A percentile compares a stretch with the other conserved stretches of the same genome.
These are phyloP conservation scores for Pollenia angustigena DNA, from an alignment of 2,888 invertebrate species.

Conservation along the genomic window DNA sequence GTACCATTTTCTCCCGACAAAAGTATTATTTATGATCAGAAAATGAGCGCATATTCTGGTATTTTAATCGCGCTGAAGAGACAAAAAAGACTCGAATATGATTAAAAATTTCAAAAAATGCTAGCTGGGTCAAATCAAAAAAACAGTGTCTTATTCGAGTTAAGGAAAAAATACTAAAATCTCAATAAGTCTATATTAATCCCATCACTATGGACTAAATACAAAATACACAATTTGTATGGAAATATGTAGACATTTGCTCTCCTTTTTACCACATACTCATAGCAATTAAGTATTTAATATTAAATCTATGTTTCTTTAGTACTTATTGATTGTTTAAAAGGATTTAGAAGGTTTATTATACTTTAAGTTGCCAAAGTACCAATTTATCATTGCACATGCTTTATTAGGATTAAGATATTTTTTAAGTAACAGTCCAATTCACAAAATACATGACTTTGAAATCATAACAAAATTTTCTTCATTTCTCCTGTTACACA, in stretches of 20 bases:
- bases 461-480: too few relatives aligned
- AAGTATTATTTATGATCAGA: too few relatives aligned
- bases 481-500: too few relatives aligned
- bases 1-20: too few relatives aligned
- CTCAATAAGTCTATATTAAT: constrained; percentile 30
- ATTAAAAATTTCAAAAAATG: too few relatives aligned
- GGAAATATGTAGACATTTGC: background rate
- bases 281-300: background rate
- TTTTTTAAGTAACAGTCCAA: too few relatives aligned
- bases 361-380: background rate
- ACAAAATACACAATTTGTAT: constrained; percentile 4
- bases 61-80: too few relatives aligned
- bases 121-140: too few relatives aligned
- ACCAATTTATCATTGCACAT: background rate
- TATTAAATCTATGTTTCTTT: background rate
- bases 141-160: too few relatives aligned
- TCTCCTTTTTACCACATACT: background rate
- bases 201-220: constrained; percentile 13
- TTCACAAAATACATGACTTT: too few relatives aligned
- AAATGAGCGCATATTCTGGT: too few relatives aligned
- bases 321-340: background rate
- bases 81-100: too few relatives aligned
- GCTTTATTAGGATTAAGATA: background rate
- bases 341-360: background rate
- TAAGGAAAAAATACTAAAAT: constrained; percentile 27